Base-by-base conservation (phyloP, 2,797 vertebrate genomes). In the Acestrorhynchus altus region DNA sequence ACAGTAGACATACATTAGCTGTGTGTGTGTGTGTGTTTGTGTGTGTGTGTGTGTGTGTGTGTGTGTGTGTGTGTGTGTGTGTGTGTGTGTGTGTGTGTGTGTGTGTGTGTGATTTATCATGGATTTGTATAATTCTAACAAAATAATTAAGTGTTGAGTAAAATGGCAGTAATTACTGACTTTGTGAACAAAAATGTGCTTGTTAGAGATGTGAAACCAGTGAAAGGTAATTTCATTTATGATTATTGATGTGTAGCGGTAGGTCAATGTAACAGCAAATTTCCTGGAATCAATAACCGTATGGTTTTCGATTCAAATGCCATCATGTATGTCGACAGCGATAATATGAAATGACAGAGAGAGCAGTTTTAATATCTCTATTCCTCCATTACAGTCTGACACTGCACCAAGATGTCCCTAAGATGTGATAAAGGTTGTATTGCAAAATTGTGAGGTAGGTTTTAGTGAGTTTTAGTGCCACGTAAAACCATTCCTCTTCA, bases 261-360 rank as follows among this genome's bases (percentile, higher is more conserved):
- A 40, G n/a, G 39, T 49, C 42, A 76, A 39, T 16, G 46, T 46
- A 35, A 51, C 16, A 9, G 44, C 12, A 67, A 18, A 67, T 67
- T 49, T 67, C 24, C 65, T 51, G 16, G 24, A 51, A 67, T 67
- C 65, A 49, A 49, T 67, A 67, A 51, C 65, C 16, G 5, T 67
- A 31, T 31, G 65, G 11, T 67, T 67, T 67, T 67, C 51, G 20
- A 22, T 70, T 70, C 12, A 63, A 61, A 63, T 15, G 46, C 60
- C 42, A 51, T 49, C 20, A n/a, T 39, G 15, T 42, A 68, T 20
- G 65, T 44, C 28, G 47, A 40, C 56, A n/a, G 28, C 66, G 70
- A 77, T 44, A 71, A 71, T 12, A 4, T 54, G 20, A 54, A 77
- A 70, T 71, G 76, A 63, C 59, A 70, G 12, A 54, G 16, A 63